These are phyloP conservation scores for Ooceraea biroi DNA, from an alignment of 1,140 invertebrate species.

Conservation along the genomic window DNA sequence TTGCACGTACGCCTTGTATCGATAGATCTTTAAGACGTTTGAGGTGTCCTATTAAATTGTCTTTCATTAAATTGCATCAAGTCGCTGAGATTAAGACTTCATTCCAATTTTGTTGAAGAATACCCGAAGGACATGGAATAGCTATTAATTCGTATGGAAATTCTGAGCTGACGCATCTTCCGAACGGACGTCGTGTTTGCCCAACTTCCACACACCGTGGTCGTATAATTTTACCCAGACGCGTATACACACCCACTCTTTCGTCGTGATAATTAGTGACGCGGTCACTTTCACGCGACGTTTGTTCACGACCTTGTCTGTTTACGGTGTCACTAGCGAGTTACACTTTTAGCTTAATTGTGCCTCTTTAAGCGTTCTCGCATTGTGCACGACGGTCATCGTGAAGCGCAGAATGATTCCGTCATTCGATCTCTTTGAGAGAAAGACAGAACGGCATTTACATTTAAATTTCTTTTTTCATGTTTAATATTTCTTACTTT, in stretches of 20 bases:
- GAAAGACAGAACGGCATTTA: background rate
- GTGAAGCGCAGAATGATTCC: slow-evolving; percentile 11
- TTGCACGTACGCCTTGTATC: background rate
- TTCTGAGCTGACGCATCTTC: background rate
- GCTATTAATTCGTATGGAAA: slow-evolving; percentile 39
- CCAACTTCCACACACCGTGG: slow-evolving; percentile 19
- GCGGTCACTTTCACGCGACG: slow-evolving; percentile 45
- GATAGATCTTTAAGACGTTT: background rate
- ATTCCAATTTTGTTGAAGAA: background rate
- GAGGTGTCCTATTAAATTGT: no score
- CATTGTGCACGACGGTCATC: background rate
- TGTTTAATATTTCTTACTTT: background rate
- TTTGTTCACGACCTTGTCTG: slow-evolving; percentile 57
- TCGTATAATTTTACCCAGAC: slow-evolving; percentile 32
- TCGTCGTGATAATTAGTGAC: slow-evolving; percentile 17
- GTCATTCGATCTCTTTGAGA: background rate
- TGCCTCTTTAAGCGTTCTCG: slow-evolving; percentile 17
- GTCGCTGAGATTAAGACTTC: background rate
- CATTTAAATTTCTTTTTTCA: background rate
- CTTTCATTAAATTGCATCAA: background rate
- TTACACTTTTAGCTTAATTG: slow-evolving; percentile 56
- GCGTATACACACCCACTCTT: slow-evolving; percentile 23
- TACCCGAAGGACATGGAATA: slow-evolving; percentile 5
- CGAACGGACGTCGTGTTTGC: background rate
- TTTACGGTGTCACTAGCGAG: slow-evolving; percentile 47